Conservation (phyloP, 1,140 invertebrate species). For the Hypothenemus hampei region DNA sequence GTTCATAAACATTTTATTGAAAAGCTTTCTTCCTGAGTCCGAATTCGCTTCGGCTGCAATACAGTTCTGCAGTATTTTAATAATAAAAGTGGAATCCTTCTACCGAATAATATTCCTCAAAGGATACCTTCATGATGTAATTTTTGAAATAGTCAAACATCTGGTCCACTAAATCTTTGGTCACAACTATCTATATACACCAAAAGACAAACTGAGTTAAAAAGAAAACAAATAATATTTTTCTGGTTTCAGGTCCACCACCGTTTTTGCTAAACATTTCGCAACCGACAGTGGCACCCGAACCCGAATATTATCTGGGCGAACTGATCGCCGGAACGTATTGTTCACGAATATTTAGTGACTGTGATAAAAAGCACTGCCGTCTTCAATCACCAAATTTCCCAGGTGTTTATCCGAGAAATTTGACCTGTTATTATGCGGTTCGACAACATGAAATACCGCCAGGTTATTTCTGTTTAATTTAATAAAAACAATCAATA, state of each 20-base stretch:
- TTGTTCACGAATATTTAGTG: slow-evolving; percentile 83
- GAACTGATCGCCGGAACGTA: slow-evolving; percentile 84
- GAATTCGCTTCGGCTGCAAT: too few relatives aligned
- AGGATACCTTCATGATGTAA: too few relatives aligned
- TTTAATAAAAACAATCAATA: too few relatives aligned
- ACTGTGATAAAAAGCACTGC: slow-evolving; percentile 81
- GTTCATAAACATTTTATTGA: too few relatives aligned
- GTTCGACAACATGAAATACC: slow-evolving; percentile 73
- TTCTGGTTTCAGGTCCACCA: slow-evolving; percentile 23
- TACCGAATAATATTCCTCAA: too few relatives aligned
- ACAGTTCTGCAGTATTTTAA: too few relatives aligned
- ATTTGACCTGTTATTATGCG: slow-evolving; percentile 84
- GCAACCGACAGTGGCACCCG: slow-evolving; percentile 40
- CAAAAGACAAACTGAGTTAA: too few relatives aligned
- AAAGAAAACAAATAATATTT: neutral
- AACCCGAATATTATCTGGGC: slow-evolving; percentile 64
- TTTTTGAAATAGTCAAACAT: too few relatives aligned
- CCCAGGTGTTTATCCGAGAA: slow-evolving; percentile 84
- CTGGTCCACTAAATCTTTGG: too few relatives aligned
- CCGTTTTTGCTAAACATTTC: slow-evolving; percentile 24
- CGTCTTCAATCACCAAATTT: slow-evolving; percentile 87
- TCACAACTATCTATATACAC: too few relatives aligned
- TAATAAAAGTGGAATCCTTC: too few relatives aligned
- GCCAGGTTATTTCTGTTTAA: slow-evolving; percentile 48
- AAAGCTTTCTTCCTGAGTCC: too few relatives aligned